phyloP scores from a whole-genome alignment of 2,113 vertebrate species.

The Promerops cafer region DNA sequence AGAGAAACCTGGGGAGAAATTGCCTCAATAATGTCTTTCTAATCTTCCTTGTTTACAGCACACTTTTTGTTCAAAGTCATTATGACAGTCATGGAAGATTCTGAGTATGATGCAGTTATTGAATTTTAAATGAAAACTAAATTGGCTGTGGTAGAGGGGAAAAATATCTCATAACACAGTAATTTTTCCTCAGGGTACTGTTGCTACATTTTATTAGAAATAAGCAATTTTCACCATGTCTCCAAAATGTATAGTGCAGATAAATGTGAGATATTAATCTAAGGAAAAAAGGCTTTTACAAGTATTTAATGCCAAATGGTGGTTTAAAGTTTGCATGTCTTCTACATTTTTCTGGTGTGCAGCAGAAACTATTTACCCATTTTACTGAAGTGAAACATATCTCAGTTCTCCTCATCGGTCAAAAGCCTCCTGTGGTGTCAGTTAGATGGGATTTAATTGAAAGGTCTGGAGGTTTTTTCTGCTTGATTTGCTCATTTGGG shows the following conservation, averaged over 20 bases:
- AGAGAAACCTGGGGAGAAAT: conserved; percentile 45
- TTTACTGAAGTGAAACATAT: background rate
- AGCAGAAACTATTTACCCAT: conserved; percentile 2
- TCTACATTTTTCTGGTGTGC: background rate
- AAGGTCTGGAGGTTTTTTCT: background rate
- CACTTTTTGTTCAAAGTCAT: conserved; percentile 61
- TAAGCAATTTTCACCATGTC: conserved; percentile 64
- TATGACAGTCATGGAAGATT: conserved; percentile 50
- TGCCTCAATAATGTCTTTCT: conserved; percentile 57
- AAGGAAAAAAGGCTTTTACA: conserved; percentile 10
- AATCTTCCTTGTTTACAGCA: conserved; percentile 67
- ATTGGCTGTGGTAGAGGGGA: conserved; percentile 60
- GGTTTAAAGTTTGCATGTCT: conserved; percentile 25
- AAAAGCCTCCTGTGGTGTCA: background rate
- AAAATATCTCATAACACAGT: conserved; percentile 64
- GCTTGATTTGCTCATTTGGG: background rate
- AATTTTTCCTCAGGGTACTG: conserved; percentile 64
- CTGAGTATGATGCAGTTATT: conserved; percentile 63
- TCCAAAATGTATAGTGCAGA: conserved; percentile 39
- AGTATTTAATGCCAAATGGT: conserved; percentile 26
- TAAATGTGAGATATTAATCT: conserved; percentile 50
- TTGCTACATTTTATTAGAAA: conserved; percentile 69
- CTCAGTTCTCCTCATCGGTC: background rate
- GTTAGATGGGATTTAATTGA: background rate
- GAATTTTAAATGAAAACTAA: conserved; percentile 72